Percentiles rank a stretch among this genome's conserved stretches.
Evolutionary conservation across 2,797 vertebrate species (phyloP).

Genomic region (Valencia hispanica): DNA sequence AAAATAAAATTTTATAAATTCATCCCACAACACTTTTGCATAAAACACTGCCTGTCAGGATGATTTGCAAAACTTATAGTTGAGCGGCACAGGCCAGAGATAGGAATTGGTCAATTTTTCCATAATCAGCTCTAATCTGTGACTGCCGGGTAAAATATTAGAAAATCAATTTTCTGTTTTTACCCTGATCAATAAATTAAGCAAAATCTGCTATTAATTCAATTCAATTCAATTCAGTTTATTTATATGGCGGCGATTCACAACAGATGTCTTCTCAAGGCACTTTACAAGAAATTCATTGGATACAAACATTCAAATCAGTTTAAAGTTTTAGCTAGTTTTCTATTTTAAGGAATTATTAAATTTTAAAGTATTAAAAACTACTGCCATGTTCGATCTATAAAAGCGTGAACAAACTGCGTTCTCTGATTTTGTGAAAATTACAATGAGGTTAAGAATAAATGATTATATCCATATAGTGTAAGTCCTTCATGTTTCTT

Average conservation of each 20-base stretch:
- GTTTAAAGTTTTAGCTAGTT: too few relatives aligned
- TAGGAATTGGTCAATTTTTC: background rate
- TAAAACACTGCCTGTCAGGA: background rate
- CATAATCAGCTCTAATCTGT: background rate
- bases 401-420: background rate
- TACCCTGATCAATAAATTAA: background rate
- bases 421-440: background rate
- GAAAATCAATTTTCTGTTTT: background rate
- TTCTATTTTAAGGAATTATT: too few relatives aligned
- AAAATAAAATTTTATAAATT: background rate
- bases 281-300: too few relatives aligned
- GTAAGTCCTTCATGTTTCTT: background rate
- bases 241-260: too few relatives aligned
- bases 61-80: background rate
- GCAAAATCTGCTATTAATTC: background rate
- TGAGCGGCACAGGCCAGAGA: background rate
- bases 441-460: background rate
- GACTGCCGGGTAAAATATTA: background rate
- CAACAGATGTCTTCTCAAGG: too few relatives aligned
- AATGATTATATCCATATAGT: background rate
- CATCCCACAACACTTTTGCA: background rate
- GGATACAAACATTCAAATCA: too few relatives aligned
- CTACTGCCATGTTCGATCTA: background rate
- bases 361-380: too few relatives aligned
- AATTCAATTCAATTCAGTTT: too few relatives aligned